Base-by-base conservation (phyloP, 2,113 vertebrate genomes). In the Psettodes erumei region DNA sequence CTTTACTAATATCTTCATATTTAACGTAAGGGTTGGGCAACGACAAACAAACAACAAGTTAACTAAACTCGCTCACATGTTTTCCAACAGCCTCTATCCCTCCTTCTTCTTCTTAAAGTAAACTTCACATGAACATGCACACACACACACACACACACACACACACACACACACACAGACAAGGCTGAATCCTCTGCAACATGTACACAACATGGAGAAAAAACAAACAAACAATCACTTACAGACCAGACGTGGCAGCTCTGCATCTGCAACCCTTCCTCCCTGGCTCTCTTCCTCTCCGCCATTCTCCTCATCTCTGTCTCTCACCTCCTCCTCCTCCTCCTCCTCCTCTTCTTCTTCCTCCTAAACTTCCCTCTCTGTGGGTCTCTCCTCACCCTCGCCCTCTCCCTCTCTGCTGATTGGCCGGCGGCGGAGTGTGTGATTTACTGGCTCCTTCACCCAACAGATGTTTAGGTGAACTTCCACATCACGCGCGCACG, bases 391-490 rank as follows among this genome's bases (percentile, higher is more conserved):
- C n/a, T n/a, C n/a, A n/a, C n/a, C 84, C 75, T 74, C 30, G 45
- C 71, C 77, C 87, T 75, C 55, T 64, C 8, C 21, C 66, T 70
- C 72, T 63, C 28, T 71, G 62, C 84, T 87, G 88, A 91, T 91
- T 93, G 89, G 91, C 64, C 76, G 23, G 58, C 55, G 37, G 32
- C 42, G 30, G 69, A 80, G 71, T 85, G 64, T 75, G 83, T 86
- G 90, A 91, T 91, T 89, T 86, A 88, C 70, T 65, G 78, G 58
- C 68, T 87, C 72, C 82, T 69, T 87, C 70, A 76, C 71, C 62
- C 40, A 89, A 85, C 90, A 92, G 85, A 92, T 89, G 90, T 86
- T 87, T 86, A 80, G 54, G 65, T 90, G 70, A 84, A 82, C 66
- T 81, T 66, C 59, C 23, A 51, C 74, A 42, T 70, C 71, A 72